Percentiles rank a stretch among this genome's conserved stretches.
These are phyloP conservation scores for Odontomyia ornata DNA, from an alignment of 2,888 invertebrate species.

Conservation along the genomic window DNA sequence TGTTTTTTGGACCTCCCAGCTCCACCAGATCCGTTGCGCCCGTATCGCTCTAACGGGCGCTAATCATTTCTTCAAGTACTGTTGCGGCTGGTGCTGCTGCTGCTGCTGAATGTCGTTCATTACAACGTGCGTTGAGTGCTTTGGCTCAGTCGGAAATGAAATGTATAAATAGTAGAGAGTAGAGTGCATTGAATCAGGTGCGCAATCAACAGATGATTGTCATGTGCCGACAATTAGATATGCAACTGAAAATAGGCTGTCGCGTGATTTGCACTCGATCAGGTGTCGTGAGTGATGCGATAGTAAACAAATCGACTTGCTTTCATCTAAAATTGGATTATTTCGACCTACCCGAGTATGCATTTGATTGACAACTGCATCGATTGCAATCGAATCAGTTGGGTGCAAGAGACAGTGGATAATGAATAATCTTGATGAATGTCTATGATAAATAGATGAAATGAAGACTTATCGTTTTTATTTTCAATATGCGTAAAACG, in stretches of 20 bases:
- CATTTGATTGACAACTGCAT: no score
- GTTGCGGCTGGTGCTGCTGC: not conserved
- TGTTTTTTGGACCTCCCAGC: not conserved
- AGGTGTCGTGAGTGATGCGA: not conserved
- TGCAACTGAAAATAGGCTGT: not conserved
- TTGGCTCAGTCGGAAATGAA: not conserved
- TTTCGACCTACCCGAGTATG: no score
- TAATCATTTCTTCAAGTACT: not conserved
- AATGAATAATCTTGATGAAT: no score
- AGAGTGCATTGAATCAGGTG: not conserved
- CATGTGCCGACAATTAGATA: not conserved
- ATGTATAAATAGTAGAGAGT: not conserved
- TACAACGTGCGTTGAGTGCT: not conserved
- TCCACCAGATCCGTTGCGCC: not conserved
- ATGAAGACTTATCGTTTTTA: no score
- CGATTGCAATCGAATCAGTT: no score
- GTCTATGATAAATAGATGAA: no score
- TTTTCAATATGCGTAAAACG: no score
- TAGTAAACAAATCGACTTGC: not conserved
- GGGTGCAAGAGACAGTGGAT: no score
- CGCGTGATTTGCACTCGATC: not conserved
- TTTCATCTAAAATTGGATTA: no score
- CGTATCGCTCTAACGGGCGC: not conserved
- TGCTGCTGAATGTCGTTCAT: not conserved
- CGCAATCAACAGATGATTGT: slow-evolving; percentile 2